Percentiles rank a stretch among this genome's conserved stretches.
Evolutionary conservation across 2,888 invertebrate genomes (phyloP).

Genomic region (Stramonita haemastoma): DNA sequence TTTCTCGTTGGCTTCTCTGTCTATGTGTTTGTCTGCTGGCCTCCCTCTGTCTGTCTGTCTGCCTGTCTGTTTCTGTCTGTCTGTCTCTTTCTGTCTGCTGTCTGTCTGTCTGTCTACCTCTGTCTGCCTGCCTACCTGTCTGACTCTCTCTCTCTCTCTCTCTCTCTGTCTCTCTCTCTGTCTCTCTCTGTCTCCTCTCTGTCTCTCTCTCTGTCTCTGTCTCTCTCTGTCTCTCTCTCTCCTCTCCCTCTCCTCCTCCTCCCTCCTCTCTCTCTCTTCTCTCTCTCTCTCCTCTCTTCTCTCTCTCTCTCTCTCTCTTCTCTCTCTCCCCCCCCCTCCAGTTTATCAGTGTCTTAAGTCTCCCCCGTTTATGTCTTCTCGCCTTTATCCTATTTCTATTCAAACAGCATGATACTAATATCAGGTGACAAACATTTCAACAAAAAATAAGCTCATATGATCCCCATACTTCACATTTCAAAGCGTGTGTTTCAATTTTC

Average conservation of each 20-base stretch:
- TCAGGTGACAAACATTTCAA: no score
- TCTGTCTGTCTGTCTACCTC: neutral
- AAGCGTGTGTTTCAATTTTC: no score
- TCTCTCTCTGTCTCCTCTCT: neutral
- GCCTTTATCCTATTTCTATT: no score
- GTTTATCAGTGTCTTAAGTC: no score
- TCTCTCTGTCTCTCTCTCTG: neutral
- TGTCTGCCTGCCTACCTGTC: neutral
- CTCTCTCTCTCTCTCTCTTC: neutral
- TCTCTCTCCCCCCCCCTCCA: neutral
- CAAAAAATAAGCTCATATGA: no score
- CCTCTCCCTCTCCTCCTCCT: neutral
- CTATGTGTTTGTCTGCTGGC: neutral
- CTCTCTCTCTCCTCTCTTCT: neutral
- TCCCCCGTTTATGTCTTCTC: no score
- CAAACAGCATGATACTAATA: no score
- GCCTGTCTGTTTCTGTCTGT: neutral
- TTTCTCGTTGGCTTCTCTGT: neutral
- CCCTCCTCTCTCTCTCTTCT: neutral
- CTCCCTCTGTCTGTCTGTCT: neutral
- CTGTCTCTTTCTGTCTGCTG: neutral
- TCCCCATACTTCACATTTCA: no score
- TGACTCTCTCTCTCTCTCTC: neutral
- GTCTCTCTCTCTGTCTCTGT: neutral
- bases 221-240: neutral